Evolutionary conservation across 2,888 invertebrate genomes (phyloP), one percentile per base, ranked within the genome.

Genomic region (Noctuana brunneofusca): DNA sequence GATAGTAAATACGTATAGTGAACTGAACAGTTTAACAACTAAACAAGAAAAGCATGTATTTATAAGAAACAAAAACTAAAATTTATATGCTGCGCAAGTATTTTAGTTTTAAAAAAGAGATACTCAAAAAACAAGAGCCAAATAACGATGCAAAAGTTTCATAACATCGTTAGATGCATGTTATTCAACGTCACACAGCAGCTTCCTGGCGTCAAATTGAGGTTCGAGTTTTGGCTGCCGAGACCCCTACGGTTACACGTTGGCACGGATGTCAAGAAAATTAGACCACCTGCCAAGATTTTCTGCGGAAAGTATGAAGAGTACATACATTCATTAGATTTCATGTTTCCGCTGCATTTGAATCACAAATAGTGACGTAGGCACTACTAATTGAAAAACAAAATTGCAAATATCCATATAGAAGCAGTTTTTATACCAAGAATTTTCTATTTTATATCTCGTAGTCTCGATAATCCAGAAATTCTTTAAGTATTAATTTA

Each of bases 271-370:
- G 62, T 50, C 62, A 38, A 55, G 49, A 55, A 55, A 62, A 62
- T 49, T 35, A 49, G 55, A 55, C 55, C 41, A 56, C 62, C 62
- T 62, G 62, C 55, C 62, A 62, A 62, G 38, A 62, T 55, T 62
- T 62, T 53, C 46, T 3, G 55, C 11, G 54, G 32, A 59, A 59
- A 53, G 32, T 59, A 14, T 9, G 38, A 38, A 41, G n/a, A 38
- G 14, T n/a, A n/a, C 2, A 16, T 41, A 16, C 41, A 46, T 53
- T 43, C 43, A 53, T 53, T 59, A 53, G 27, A 24, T 38, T 14
- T 38, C 27, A 20, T 38, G 59, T 59, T 59, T 53, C 53, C 46
- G 43, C 27, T 53, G 52, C 52, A 59, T 58, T 41, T 30, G 41
- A 41, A 50, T 22, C 16, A 30, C 59, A 59, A 59, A 59, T 53